These are phyloP conservation scores for Heptranchias perlo DNA, from an alignment of 2,113 vertebrate genomes.

Conservation along the genomic window DNA sequence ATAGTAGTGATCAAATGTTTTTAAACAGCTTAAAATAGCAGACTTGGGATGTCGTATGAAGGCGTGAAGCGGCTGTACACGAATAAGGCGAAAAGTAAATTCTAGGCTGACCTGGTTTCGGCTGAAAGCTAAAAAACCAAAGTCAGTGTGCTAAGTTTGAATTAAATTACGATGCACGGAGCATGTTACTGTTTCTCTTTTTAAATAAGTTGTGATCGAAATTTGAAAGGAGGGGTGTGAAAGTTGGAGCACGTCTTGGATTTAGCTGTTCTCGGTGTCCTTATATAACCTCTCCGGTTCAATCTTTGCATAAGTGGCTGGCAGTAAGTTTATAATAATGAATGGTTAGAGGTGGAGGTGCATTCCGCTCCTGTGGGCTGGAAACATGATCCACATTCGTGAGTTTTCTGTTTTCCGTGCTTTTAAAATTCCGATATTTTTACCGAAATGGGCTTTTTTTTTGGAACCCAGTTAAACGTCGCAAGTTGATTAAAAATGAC, in stretches of 20 bases:
- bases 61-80: too few relatives aligned
- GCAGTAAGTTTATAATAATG: not conserved
- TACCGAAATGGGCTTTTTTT: not conserved
- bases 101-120: too few relatives aligned
- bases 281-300: not conserved
- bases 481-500: not conserved
- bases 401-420: not conserved
- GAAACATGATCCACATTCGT: too few relatives aligned
- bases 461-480: not conserved
- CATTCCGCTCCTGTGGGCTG: too few relatives aligned
- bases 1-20: too few relatives aligned
- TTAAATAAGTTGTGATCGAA: not conserved
- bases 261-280: not conserved
- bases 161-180: too few relatives aligned
- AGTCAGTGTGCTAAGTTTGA: too few relatives aligned
- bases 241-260: not conserved
- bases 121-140: too few relatives aligned
- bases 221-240: not conserved
- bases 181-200: not conserved
- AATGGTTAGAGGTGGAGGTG: not conserved
- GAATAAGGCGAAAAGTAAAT: too few relatives aligned
- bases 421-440: not conserved
- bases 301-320: not conserved
- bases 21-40: too few relatives aligned
- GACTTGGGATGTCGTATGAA: too few relatives aligned